These are phyloP conservation scores for Jaculus jaculus DNA, from an alignment of 2,113 vertebrate genomes.

Conservation along the genomic window DNA sequence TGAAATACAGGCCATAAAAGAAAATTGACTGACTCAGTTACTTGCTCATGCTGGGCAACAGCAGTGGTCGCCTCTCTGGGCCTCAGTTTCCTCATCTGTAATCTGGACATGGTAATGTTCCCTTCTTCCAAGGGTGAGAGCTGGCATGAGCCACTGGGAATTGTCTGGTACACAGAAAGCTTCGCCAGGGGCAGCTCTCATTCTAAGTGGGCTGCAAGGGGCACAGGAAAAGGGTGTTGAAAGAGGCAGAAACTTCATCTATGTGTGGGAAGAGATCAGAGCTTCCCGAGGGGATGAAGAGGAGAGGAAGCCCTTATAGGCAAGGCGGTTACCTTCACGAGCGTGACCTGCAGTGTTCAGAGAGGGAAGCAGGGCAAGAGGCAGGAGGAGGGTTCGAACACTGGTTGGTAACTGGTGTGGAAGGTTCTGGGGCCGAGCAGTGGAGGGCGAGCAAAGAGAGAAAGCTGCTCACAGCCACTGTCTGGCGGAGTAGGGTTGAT, in stretches of 20 bases:
- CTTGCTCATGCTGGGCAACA: no score
- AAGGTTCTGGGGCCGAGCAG: neutral
- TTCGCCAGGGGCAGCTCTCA: neutral
- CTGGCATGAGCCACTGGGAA: neutral
- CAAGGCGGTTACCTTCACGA: neutral
- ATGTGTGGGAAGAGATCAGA: neutral
- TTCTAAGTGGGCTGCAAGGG: neutral
- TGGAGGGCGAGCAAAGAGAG: neutral
- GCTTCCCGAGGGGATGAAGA: neutral
- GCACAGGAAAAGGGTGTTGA: neutral
- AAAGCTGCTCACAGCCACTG: neutral
- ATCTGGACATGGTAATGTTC: neutral
- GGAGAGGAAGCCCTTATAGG: neutral
- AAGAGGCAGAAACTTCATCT: neutral
- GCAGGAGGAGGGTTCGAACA: neutral
- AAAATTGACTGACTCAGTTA: neutral
- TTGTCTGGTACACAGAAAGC: neutral
- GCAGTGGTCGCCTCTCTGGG: neutral
- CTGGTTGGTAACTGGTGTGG: neutral
- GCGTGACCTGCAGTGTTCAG: neutral
- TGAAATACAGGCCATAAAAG: neutral
- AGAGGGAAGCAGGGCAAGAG: neutral
- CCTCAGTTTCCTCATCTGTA: neutral
- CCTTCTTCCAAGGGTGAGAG: neutral
- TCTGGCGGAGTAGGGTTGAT: accelerated